Percentiles rank a stretch among this genome's conserved stretches.
Conservation (phyloP, 53 echinoderm and acorn worm species). For the Crossaster papposus region DNA sequence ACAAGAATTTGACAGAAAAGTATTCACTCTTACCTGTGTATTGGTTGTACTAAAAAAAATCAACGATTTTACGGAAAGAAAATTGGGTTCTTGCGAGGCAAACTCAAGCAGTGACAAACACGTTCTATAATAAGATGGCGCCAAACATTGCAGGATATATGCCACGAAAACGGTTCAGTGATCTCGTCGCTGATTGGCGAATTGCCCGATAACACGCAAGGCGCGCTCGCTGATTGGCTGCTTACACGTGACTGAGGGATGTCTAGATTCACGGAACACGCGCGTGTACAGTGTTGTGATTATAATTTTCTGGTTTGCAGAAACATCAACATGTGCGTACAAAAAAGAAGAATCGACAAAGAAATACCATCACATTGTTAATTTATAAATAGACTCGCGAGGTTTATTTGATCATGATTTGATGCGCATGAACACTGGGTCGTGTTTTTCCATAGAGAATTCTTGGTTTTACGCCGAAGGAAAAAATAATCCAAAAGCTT, state of each 20-base stretch:
- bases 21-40: not conserved
- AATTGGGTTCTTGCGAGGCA: not conserved
- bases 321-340: not conserved
- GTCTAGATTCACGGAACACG: constrained; percentile 1
- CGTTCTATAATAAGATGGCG: not conserved
- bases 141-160: constrained; percentile 8
- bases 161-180: not conserved
- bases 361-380: not conserved
- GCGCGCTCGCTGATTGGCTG: constrained; percentile 23
- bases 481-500: not conserved
- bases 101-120: not conserved
- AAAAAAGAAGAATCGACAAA: not conserved
- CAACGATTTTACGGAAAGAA: not conserved
- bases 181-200: constrained; percentile 45
- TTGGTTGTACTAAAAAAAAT: not conserved
- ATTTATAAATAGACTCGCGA: no score
- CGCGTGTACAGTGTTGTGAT: not conserved
- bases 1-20: not conserved
- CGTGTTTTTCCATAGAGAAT: not conserved
- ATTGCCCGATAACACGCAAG: constrained; percentile 18
- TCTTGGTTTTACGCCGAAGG: not conserved
- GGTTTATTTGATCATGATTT: not conserved
- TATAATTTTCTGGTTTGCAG: not conserved
- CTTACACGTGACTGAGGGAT: not conserved
- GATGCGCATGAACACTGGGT: not conserved